These are phyloP conservation scores for Meghimatium bilineatum DNA, from an alignment of 2,888 invertebrate species.

Conservation along the genomic window DNA sequence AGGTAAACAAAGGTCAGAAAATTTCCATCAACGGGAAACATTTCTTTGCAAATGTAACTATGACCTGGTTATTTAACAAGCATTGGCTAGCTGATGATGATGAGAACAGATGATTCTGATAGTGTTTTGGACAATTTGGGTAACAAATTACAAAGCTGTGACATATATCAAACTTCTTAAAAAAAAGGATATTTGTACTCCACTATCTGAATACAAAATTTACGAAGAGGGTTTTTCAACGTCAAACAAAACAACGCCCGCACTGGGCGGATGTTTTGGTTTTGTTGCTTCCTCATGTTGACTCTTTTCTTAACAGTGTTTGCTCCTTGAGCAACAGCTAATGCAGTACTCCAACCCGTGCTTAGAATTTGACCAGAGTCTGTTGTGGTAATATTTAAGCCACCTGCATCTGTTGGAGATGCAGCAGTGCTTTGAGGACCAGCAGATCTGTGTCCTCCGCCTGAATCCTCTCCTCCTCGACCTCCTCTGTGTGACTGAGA, in stretches of 20 bases:
- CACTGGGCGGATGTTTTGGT: conserved; percentile 91
- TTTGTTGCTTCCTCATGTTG: conserved; percentile 76
- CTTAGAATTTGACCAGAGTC: conserved; percentile 62
- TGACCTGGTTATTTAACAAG: no score
- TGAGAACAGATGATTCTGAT: neutral
- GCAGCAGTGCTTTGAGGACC: conserved; percentile 28
- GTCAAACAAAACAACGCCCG: conserved; percentile 95
- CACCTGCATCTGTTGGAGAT: conserved; percentile 29
- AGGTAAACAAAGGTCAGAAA: neutral
- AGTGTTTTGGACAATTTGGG: neutral
- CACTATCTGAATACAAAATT: conserved; percentile 95
- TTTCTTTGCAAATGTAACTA: no score
- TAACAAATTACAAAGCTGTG: neutral
- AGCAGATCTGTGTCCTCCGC: conserved; percentile 23
- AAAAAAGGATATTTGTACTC: conserved; percentile 99
- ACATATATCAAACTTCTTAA: neutral
- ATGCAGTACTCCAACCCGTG: conserved; percentile 80
- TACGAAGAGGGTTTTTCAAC: conserved; percentile 95
- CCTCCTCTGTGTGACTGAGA: conserved; percentile 54
- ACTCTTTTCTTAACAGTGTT: conserved; percentile 77
- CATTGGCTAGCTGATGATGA: no score
- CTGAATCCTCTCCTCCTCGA: conserved; percentile 52
- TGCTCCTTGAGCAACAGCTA: conserved; percentile 76
- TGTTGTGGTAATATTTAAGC: conserved; percentile 47
- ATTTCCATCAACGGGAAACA: no score